Conservation (phyloP, 1,140 invertebrate genomes). For the Zaprionus ghesquierei region DNA sequence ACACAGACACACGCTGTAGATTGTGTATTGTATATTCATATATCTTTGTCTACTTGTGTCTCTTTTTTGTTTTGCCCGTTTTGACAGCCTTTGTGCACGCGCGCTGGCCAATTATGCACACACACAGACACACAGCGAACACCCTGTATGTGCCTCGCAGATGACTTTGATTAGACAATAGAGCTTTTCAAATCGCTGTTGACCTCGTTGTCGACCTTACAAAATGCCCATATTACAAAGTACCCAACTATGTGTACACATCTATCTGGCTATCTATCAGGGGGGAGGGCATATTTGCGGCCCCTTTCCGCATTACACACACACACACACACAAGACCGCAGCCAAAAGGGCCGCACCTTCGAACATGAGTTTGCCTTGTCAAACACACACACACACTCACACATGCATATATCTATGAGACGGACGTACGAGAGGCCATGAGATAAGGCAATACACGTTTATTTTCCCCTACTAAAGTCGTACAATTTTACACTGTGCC, state of each 20-base stretch:
- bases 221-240: conserved; percentile 52
- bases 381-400: conserved; percentile 4
- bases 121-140: background rate
- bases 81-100: conserved; percentile 15
- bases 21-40: background rate
- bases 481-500: conserved; percentile 23
- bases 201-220: conserved; percentile 71
- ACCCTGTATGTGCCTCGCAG: conserved; percentile 16
- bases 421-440: conserved; percentile 21
- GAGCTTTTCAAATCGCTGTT: conserved; percentile 56
- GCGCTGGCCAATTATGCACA: conserved; percentile 36
- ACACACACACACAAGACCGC: too few species aligned
- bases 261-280: background rate
- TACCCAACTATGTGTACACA: background rate
- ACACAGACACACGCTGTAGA: background rate
- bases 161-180: conserved; percentile 55
- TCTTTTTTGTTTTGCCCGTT: background rate
- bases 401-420: conserved; percentile 8
- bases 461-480: conserved; percentile 24
- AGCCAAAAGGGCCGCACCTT: conserved; percentile 35
- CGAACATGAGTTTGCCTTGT: conserved; percentile 17
- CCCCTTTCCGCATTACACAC: too few species aligned
- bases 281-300: background rate
- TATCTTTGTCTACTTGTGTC: background rate
- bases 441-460: conserved; percentile 32